These are phyloP conservation scores for Pseudorectes ferrugineus DNA, from an alignment of 2,113 vertebrate genomes.

Conservation along the genomic window DNA sequence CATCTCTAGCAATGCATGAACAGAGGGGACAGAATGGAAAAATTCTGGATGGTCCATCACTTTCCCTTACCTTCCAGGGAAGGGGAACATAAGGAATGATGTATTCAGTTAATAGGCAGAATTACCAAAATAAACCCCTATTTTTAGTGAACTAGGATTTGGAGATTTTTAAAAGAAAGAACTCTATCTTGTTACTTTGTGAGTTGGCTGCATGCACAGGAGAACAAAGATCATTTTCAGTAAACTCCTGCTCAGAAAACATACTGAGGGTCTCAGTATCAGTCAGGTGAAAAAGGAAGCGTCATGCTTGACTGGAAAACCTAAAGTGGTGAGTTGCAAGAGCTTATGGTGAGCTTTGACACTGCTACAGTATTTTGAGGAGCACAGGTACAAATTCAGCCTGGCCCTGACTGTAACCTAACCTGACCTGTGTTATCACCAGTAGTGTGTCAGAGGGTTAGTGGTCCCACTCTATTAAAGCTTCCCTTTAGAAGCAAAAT, in stretches of 20 bases:
- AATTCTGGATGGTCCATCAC: neutral
- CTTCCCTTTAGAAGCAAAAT: neutral
- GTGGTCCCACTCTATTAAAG: neutral
- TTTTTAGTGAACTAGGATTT: neutral
- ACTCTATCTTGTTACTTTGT: neutral
- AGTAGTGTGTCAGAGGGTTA: neutral
- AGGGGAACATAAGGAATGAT: neutral
- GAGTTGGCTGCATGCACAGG: neutral
- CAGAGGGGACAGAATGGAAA: neutral
- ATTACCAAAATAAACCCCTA: neutral
- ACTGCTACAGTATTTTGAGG: neutral
- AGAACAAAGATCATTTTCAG: slow-evolving; percentile 14
- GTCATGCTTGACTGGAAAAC: neutral
- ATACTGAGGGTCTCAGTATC: neutral
- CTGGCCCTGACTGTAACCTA: neutral
- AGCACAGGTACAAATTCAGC: neutral
- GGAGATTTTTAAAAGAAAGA: neutral
- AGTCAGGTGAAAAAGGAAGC: neutral
- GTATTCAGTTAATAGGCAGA: neutral
- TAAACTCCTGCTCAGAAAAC: neutral
- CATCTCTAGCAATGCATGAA: neutral
- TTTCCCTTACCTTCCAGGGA: neutral
- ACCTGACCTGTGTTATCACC: neutral
- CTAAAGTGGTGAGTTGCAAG: neutral
- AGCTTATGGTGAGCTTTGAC: neutral